These are phyloP conservation scores for Lycia hirtaria DNA, from an alignment of 2,888 invertebrate species.

Conservation along the genomic window DNA sequence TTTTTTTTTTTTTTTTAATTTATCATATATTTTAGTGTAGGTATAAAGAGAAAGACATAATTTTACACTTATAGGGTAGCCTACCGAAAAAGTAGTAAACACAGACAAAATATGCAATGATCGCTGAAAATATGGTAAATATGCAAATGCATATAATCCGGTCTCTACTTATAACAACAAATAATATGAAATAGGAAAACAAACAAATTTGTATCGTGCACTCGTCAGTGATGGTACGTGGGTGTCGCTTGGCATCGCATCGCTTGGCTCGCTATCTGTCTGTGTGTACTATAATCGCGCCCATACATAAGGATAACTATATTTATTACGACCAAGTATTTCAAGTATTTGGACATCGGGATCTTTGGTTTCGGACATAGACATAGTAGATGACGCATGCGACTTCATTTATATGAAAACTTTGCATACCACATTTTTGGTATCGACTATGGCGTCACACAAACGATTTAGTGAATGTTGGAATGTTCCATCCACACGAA, in stretches of 20 bases:
- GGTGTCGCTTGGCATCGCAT: constrained; percentile 31
- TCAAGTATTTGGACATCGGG: not conserved
- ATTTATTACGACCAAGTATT: not conserved
- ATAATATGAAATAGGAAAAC: not conserved
- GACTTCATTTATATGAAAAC: not conserved
- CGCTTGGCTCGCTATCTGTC: constrained; percentile 7
- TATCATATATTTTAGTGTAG: too few relatives aligned
- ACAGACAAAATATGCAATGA: too few relatives aligned
- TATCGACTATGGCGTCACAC: too few relatives aligned
- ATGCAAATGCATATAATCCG: too few relatives aligned
- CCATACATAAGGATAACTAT: constrained; percentile 21
- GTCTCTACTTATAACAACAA: not conserved
- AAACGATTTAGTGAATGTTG: too few relatives aligned
- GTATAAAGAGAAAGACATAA: too few relatives aligned
- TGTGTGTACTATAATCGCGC: constrained; percentile 20
- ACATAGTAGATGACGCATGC: too few relatives aligned
- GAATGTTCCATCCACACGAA: too few relatives aligned
- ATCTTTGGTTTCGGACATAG: constrained; percentile 3
- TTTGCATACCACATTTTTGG: not conserved
- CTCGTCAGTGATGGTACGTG: constrained; percentile 14
- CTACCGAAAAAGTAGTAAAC: too few relatives aligned
- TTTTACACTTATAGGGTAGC: too few relatives aligned
- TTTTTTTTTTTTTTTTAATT: too few relatives aligned
- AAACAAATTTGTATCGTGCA: not conserved
- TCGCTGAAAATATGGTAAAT: too few relatives aligned